Evolutionary conservation across 2,797 vertebrate species (phyloP).

Genomic region (Eidolon dupreanum): DNA sequence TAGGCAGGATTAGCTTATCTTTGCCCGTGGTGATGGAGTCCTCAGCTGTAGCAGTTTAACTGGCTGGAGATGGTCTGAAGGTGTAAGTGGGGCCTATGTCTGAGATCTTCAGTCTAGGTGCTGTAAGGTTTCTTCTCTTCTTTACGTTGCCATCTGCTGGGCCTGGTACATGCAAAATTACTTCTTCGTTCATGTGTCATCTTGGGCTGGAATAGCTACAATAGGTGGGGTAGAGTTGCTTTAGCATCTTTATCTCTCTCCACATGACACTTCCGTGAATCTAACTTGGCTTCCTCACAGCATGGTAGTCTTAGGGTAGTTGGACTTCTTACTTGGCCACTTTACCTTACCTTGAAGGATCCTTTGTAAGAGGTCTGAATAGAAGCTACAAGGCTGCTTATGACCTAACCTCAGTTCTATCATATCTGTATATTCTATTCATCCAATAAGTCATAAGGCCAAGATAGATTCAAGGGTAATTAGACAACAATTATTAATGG

Average conservation of each 20-base stretch:
- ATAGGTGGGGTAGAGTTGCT: not conserved
- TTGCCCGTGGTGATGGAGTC: not conserved
- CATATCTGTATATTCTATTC: not conserved
- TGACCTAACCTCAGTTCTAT: not conserved
- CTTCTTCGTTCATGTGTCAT: not conserved
- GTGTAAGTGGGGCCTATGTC: not conserved
- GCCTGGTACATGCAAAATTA: too few species aligned
- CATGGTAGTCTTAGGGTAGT: not conserved
- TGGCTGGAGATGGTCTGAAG: not conserved
- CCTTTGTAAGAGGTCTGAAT: not conserved
- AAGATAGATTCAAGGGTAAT: not conserved
- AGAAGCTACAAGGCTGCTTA: not conserved
- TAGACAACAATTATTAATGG: not conserved
- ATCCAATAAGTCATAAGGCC: not conserved
- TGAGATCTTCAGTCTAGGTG: not conserved
- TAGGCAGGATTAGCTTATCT: not conserved
- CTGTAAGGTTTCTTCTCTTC: not conserved
- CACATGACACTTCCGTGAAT: not conserved
- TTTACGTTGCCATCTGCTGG: not conserved
- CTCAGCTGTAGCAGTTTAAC: not conserved
- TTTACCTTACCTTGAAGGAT: not conserved
- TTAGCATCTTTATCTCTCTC: not conserved
- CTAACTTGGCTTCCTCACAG: not conserved
- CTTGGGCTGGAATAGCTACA: not conserved
- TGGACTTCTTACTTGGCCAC: not conserved